A percentile compares a stretch with the other conserved stretches of the same genome.
phyloP scores from a whole-genome alignment of 2,113 vertebrate species.

The Crotalus horridus region DNA sequence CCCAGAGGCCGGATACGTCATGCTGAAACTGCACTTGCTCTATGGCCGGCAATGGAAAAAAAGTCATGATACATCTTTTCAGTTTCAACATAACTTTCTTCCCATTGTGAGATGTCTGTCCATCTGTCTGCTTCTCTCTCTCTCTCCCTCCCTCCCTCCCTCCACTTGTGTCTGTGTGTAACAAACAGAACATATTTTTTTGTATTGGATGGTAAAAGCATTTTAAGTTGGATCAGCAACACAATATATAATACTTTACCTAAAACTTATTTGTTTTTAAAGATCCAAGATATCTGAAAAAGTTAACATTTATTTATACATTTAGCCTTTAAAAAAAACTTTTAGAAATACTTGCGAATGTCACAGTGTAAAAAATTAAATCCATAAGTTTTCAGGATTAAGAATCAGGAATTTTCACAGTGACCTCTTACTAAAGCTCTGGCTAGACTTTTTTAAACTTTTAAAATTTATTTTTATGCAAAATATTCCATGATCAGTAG shows the following conservation, averaged over 20 bases:
- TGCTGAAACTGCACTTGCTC: too few species aligned
- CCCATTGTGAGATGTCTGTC: neutral
- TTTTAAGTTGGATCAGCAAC: slow-evolving; percentile 30
- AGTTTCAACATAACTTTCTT: slow-evolving; percentile 12
- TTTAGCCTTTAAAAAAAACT: neutral
- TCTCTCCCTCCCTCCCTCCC: slow-evolving; percentile 10
- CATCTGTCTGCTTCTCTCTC: too few species aligned
- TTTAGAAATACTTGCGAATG: neutral
- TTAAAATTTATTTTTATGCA: too few species aligned
- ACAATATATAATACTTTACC: slow-evolving; percentile 20
- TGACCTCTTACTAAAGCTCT: neutral
- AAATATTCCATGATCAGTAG: neutral
- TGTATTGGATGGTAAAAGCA: neutral
- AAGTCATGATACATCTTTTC: too few species aligned
- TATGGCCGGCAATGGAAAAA: too few species aligned
- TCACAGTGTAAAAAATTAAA: neutral
- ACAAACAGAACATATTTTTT: neutral
- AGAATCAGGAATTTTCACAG: neutral
- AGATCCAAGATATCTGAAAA: slow-evolving; percentile 17
- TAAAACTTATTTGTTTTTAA: slow-evolving; percentile 27
- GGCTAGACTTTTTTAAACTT: neutral
- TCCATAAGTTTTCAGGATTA: neutral
- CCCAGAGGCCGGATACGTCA: too few species aligned
- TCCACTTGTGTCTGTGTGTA: neutral
- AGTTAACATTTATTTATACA: slow-evolving; percentile 44